Evolutionary conservation across 2,888 invertebrate species (phyloP).

Genomic region (Pachydiplax longipennis): DNA sequence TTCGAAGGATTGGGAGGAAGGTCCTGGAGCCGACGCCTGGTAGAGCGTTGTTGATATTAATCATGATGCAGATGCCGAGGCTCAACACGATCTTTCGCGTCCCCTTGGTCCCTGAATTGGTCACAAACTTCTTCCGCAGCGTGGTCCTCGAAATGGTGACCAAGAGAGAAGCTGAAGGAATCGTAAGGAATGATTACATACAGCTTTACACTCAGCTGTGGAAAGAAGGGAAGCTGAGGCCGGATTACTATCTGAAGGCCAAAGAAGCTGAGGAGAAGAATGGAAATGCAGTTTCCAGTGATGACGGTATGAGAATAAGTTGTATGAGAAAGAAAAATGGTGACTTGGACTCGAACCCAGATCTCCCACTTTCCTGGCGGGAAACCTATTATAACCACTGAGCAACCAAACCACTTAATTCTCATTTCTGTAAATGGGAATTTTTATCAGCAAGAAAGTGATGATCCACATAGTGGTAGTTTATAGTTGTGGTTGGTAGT

Average conservation of each 20-base stretch:
- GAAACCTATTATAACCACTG: too few species aligned
- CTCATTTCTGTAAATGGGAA: too few species aligned
- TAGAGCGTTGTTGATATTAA: not conserved
- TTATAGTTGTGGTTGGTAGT: too few species aligned
- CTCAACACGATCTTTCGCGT: not conserved
- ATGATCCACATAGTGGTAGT: too few species aligned
- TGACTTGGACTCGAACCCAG: too few species aligned
- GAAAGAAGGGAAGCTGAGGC: slow-evolving; percentile 24
- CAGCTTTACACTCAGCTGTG: slow-evolving; percentile 57
- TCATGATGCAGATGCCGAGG: slow-evolving; percentile 6
- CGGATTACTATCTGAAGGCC: not conserved
- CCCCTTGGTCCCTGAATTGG: not conserved
- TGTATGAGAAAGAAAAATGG: too few species aligned
- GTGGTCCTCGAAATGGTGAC: slow-evolving; percentile 62
- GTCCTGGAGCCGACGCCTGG: slow-evolving; percentile 41
- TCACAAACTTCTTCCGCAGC: slow-evolving; percentile 58
- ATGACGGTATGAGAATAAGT: not conserved
- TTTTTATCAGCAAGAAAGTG: too few species aligned
- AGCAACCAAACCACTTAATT: too few species aligned
- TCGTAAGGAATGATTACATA: slow-evolving; percentile 65
- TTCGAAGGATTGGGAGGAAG: slow-evolving; percentile 37
- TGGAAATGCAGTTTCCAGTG: not conserved
- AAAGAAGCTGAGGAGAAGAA: not conserved
- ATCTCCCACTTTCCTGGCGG: too few species aligned
- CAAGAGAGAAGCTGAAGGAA: slow-evolving; percentile 61